phyloP scores from a whole-genome alignment of 2,888 invertebrate species.

The Nomada goodeniana region DNA sequence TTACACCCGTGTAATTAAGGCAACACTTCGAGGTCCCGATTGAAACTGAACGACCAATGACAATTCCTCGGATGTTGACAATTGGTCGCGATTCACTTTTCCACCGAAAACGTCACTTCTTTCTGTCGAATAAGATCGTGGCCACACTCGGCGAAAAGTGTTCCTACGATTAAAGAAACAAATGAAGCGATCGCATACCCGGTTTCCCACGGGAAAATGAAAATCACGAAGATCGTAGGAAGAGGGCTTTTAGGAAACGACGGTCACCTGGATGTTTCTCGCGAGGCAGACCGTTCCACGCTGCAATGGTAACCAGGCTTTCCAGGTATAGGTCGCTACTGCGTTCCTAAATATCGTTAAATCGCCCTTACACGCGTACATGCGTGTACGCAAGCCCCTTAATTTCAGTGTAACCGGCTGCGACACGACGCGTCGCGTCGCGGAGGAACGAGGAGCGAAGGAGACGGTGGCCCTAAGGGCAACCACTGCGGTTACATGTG shows the following conservation, averaged over 20 bases:
- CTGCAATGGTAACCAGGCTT: conserved; percentile 42
- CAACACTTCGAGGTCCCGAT: too few relatives aligned
- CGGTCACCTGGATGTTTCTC: conserved; percentile 22
- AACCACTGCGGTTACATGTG: conserved; percentile 30
- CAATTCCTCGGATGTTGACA: too few relatives aligned
- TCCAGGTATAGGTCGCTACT: conserved; percentile 58
- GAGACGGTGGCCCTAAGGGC: conserved; percentile 26
- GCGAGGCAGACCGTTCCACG: conserved; percentile 30
- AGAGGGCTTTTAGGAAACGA: neutral
- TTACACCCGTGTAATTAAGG: too few relatives aligned
- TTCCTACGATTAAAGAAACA: too few relatives aligned
- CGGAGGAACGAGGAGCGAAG: neutral
- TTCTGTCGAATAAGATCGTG: too few relatives aligned
- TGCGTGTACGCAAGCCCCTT: conserved; percentile 31
- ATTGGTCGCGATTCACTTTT: too few relatives aligned
- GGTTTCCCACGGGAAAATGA: neutral
- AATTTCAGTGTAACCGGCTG: conserved; percentile 52
- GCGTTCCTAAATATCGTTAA: conserved; percentile 64
- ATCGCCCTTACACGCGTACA: conserved; percentile 24
- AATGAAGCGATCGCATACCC: too few relatives aligned
- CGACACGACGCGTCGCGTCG: neutral
- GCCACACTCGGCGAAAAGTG: too few relatives aligned
- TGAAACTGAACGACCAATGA: too few relatives aligned
- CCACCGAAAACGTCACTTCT: too few relatives aligned
- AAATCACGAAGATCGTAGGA: neutral